Evolutionary conservation across 2,888 invertebrate species (phyloP), one percentile per base, ranked within the genome.

Genomic region (Agrotis segetum): DNA sequence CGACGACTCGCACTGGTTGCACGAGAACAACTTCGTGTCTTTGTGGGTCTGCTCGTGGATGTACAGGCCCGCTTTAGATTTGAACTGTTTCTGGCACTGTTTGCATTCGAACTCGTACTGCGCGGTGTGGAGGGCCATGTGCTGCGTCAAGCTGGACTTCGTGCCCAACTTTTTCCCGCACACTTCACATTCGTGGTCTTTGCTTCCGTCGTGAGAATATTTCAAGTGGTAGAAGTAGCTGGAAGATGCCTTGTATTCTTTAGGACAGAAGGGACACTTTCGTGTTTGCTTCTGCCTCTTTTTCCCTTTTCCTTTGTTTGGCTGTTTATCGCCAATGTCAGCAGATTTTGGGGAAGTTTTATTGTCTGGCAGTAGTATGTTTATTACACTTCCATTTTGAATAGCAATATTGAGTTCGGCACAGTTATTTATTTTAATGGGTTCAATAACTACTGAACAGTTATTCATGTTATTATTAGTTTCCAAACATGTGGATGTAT

Each of bases 201-300:
- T 94, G 34, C 90, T 88, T 14, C 92, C 91, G 1, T 88, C 89
- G 88, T 97, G 97, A 16, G 92, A 91, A 85, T 96, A 92, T 74
- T 95, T 96, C 77, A 96, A 85, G 85, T 97, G 97, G 82, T 97
- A 96, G 86, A 95, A 95, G 77, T 96, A 93, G 85, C 96, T 96
- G 3, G 96, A 96, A 0, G 94, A 87, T n/a, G 95, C 95, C 2
- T 87, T 90, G 88, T 96, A 97, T 62, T 89, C 90, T 80, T 96
- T 96, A 5, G 91, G 90, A 84, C 96, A 96, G 50, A 93, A 89
- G 16, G 94, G 94, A 77, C 97, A 97, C 2, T 92, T 92, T 40
- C 94, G 94, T n/a, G 61, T 64, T 56, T 77, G 79, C n/a, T 75
- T 79, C 5, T 56, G 34, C 34, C 2, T 58, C 65, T 49, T 66